Evolutionary conservation across 2,797 vertebrate species (phyloP).

Genomic region (Chrysocyon brachyurus): DNA sequence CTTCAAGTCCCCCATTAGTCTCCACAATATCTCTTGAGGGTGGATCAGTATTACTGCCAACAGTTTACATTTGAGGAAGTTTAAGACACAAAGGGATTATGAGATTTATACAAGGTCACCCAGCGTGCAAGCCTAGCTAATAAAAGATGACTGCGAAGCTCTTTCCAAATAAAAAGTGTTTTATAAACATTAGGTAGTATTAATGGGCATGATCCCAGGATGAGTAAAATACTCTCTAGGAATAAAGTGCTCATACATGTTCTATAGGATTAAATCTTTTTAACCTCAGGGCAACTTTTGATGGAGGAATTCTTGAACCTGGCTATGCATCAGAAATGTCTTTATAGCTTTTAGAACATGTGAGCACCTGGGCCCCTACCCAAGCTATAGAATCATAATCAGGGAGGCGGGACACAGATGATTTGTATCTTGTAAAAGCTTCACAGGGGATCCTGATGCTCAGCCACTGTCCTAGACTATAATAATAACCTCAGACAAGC

Average conservation of each 20-base stretch:
- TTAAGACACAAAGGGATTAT: conserved; percentile 77
- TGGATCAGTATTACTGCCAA: conserved; percentile 64
- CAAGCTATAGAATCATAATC: background rate
- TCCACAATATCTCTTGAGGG: conserved; percentile 46
- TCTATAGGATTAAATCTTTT: conserved; percentile 14
- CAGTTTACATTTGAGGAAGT: conserved; percentile 76
- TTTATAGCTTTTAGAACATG: background rate
- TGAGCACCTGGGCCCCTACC: background rate
- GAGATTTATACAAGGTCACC: conserved; percentile 74
- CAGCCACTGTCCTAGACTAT: background rate
- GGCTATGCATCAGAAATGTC: background rate
- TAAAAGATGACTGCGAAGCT: conserved; percentile 77
- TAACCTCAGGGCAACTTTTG: conserved; percentile 40
- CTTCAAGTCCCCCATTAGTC: conserved; percentile 66
- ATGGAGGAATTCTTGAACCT: conserved; percentile 51
- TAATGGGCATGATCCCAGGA: conserved; percentile 56
- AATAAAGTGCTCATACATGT: conserved; percentile 11
- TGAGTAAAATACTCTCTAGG: conserved; percentile 45
- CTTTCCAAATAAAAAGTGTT: conserved; percentile 78
- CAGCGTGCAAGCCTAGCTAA: conserved; percentile 62
- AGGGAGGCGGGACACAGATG: background rate
- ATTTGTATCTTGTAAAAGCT: conserved; percentile 22
- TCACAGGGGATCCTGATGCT: background rate
- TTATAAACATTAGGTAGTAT: conserved; percentile 59
- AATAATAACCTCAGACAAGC: background rate